Base-by-base conservation (phyloP, 2,888 invertebrate species). In the Hypolimnas misippus region DNA sequence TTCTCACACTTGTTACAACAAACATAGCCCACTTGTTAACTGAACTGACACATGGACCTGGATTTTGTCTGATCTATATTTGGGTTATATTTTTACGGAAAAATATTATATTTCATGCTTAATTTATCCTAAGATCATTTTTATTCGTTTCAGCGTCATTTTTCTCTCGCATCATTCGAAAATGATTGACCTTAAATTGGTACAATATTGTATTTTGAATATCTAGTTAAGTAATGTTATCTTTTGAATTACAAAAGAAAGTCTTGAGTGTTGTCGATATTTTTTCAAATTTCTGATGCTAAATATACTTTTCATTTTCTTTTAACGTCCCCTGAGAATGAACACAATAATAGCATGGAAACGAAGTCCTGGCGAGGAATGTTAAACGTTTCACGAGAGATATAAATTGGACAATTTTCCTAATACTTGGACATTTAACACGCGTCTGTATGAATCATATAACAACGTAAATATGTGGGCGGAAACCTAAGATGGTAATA, bases 371-470 rank as follows among this genome's bases (percentile, higher is more conserved):
- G 52, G 31, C 40, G 14, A 50, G 50, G 56, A 63, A 67, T 62
- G 53, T 46, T 61, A 57, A 59, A 46, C 40, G 38, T 58, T 57
- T 63, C 51, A 58, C 40, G 53, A 61, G 60, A 56, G 46, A 16
- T 62, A 57, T 58, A 62, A 62, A 65, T 61, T 60, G 60, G 50
- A 57, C 57, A 66, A 63, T 63, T 60, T 50, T 58, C 40, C 40
- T 64, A 62, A 60, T 60, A 38, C 46, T 42, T 57, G 60, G 62
- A 50, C 29, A 56, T 64, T 59, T 62, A 50, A 42, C 25, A 46
- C 40, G 55, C 31, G 25, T 49, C 17, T 25, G 31, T 31, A 56
- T 69, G 67, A 62, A 57, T 58, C 58, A 63, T 17, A 12, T 42
- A 21, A 31, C 31, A 19, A 50, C 35, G 17, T 17, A 17, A 42